Base-by-base conservation (phyloP, 2,113 vertebrate species). In the Typhlomys cinereus region DNA sequence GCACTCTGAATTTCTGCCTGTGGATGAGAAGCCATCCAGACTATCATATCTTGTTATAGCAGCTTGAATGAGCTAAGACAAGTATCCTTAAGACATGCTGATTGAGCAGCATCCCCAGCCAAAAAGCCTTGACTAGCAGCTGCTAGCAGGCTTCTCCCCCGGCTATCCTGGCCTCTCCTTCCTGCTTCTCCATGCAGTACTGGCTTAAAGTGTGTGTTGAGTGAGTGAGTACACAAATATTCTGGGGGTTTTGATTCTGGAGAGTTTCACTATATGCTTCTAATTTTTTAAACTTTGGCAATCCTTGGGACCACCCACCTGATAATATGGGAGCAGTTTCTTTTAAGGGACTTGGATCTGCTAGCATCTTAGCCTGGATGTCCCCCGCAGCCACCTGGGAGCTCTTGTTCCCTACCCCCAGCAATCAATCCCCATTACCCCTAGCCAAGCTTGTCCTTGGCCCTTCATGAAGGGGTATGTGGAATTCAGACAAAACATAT, bases 401-500 rank as follows among this genome's bases (percentile, higher is more conserved):
- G 36, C 7, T 31, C n/a, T 82, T 9, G 14, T 11, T 23, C 29
- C 13, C 36, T 44, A 31, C 36, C 44, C 46, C 27, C 9, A 70
- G 76, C 14, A 31, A n/a, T 34, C 76, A 20, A 64, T n/a, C n/a
- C n/a, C n/a, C n/a, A n/a, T n/a, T n/a, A n/a, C n/a, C n/a, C n/a
- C 62, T 12, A 69, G 82, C 14, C 46, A 62, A 25, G 71, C 93
- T 50, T 81, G 57, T 15, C 31, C 29, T 84, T 81, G 71, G 84
- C 76, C 70, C 71, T 67, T 84, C 86, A 20, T 86, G 85, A 75
- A 73, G 70, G 70, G 54, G 11, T 67, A 46, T 86, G 80, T 92
- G 89, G 91, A 93, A 97, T 92, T 95, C 87, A 96, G 81, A 54
- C 81, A 61, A 91, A 94, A 90, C 84, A 95, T 84, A 94, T 89